Evolutionary conservation across 2,113 vertebrate genomes (phyloP).

Genomic region (Cephalophus harveyi): DNA sequence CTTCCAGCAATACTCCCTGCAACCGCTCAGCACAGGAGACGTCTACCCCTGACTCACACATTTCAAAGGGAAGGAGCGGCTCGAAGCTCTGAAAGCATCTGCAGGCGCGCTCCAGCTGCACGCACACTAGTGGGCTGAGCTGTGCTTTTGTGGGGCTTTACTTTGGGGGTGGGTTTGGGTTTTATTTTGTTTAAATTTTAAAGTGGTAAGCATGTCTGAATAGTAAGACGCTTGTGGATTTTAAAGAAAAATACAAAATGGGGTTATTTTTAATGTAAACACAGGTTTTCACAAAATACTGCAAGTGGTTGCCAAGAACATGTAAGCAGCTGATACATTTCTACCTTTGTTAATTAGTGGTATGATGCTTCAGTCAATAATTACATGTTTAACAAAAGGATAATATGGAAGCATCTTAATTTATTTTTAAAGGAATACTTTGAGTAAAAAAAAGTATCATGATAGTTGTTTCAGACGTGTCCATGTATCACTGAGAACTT

Average conservation of each 20-base stretch:
- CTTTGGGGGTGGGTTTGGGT: neutral
- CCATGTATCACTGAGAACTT: neutral
- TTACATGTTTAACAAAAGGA: slow-evolving; percentile 62
- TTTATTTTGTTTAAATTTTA: neutral
- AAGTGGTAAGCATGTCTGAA: neutral
- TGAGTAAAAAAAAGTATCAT: slow-evolving; percentile 42
- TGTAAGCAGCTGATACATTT: slow-evolving; percentile 60
- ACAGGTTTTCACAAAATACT: slow-evolving; percentile 49
- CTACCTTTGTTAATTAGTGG: slow-evolving; percentile 51
- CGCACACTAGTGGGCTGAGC: fast-evolving
- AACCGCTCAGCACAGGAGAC: neutral
- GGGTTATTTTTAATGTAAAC: slow-evolving; percentile 27
- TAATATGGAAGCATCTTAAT: slow-evolving; percentile 48
- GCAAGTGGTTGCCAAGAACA: slow-evolving; percentile 56
- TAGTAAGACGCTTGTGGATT: slow-evolving; percentile 37
- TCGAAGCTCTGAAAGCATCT: neutral
- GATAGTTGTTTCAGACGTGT: slow-evolving; percentile 43
- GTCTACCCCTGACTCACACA: fast-evolving
- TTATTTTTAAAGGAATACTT: slow-evolving; percentile 60
- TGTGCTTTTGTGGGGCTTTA: too few species aligned
- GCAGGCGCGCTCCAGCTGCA: fast-evolving
- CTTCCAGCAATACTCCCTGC: neutral
- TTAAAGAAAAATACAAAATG: slow-evolving; percentile 43
- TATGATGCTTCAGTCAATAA: slow-evolving; percentile 60
- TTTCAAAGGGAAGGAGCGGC: neutral